Conservation (phyloP, 2,888 invertebrate genomes). For the Prosopocoilus inquinatus region DNA sequence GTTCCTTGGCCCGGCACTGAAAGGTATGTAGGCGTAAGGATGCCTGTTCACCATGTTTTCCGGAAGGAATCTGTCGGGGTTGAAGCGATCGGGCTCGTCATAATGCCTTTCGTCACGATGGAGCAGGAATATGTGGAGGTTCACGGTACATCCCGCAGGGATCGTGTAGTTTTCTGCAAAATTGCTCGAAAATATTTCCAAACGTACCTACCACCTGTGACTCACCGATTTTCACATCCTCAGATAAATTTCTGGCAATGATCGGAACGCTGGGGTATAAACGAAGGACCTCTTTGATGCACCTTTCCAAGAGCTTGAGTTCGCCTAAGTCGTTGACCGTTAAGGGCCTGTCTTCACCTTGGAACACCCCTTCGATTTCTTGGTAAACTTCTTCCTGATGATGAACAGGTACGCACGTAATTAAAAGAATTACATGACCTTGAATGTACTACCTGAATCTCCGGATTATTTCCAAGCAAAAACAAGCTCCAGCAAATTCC, state of each 20-base stretch:
- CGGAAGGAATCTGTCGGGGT: constrained; percentile 45
- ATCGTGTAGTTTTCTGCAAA: constrained; percentile 37
- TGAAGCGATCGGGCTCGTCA: constrained; percentile 40
- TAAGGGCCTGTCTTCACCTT: constrained; percentile 26
- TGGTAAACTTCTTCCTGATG: constrained; percentile 40
- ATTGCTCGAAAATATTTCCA: constrained; percentile 14
- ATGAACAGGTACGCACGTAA: no score
- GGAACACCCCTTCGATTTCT: constrained; percentile 42
- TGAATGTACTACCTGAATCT: constrained; percentile 39
- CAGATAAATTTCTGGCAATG: constrained; percentile 48
- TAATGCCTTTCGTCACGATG: constrained; percentile 47
- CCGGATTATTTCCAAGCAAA: constrained; percentile 43
- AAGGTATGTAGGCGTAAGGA: constrained; percentile 7
- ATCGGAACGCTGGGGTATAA: constrained; percentile 57
- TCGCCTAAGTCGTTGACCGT: constrained; percentile 40
- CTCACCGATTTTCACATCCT: constrained; percentile 43
- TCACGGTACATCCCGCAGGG: constrained; percentile 33
- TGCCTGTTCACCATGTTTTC: constrained; percentile 38
- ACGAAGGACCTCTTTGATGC: constrained; percentile 56
- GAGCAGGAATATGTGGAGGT: constrained; percentile 38
- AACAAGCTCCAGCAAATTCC: constrained; percentile 39
- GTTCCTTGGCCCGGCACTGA: constrained; percentile 10
- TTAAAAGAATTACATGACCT: background rate
- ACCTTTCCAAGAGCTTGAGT: constrained; percentile 56
- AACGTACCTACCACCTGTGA: background rate